Percentiles rank a stretch among this genome's conserved stretches.
These are phyloP conservation scores for Lophotis ruficrista DNA, from an alignment of 2,113 vertebrate genomes.

Conservation along the genomic window DNA sequence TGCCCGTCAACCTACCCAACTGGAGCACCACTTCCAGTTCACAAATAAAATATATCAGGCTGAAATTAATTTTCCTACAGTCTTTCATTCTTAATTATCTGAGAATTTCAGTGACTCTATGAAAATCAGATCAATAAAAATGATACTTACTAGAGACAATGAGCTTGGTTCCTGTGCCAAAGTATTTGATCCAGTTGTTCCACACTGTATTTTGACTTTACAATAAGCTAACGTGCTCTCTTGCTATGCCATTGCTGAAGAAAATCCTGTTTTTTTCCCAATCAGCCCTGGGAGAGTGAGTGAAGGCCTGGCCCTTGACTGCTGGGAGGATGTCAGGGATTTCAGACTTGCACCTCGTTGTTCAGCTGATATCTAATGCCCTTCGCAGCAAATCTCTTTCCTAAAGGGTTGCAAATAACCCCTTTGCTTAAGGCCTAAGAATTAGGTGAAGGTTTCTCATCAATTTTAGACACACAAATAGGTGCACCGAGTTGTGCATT, in stretches of 20 bases:
- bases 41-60: not conserved
- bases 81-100: not conserved
- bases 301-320: not conserved
- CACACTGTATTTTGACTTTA: not conserved
- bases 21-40: not conserved
- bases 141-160: slow-evolving; percentile 43
- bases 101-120: not conserved
- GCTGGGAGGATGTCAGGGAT: not conserved
- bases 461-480: not conserved
- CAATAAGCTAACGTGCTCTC: not conserved
- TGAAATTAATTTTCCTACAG: not conserved
- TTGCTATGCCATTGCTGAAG: not conserved
- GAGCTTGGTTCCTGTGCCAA: not conserved
- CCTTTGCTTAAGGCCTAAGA: accelerated
- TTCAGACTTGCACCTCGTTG: not conserved
- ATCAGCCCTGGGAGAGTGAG: accelerated
- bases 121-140: not conserved
- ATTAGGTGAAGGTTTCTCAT: not conserved
- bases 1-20: not conserved
- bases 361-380: not conserved
- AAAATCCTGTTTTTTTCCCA: not conserved
- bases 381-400: not conserved
- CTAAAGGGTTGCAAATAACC: not conserved
- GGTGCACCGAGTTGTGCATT: not conserved
- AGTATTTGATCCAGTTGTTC: not conserved